Base-by-base conservation (phyloP, 2,888 invertebrate species). In the Elmis aenea region DNA sequence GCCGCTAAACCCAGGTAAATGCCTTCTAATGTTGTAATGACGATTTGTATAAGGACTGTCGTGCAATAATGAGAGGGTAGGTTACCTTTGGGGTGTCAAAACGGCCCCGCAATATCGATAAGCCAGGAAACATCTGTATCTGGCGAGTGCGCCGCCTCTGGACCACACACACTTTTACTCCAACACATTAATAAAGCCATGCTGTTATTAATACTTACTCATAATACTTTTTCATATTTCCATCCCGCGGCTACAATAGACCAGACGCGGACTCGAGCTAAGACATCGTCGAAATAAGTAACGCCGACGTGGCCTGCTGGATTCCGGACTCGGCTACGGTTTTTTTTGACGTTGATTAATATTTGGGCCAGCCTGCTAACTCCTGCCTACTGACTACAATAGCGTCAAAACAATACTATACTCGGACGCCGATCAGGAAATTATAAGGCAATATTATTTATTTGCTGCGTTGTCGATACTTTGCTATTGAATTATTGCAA, bases 121-220 rank as follows among this genome's bases (percentile, higher is more conserved):
- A 47, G 39, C 39, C 38, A 42, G 37, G 45, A 43, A 57, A 56
- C 58, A 58, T 58, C 57, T 57, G 59, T 59, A 59, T 58, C 57
- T 58, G 59, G 56, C 53, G 59, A 57, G 56, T 51, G 58, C 53
- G 55, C 58, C 57, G 56, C 59, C 54, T 45, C 43, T 46, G 44
- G 63, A 64, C 64, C 64, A 64, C 64, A 64, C 64, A 61, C 63
- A 61, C 52, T 47, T 58, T 64, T 62, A 64, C 63, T 59, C 62
- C 62, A 60, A 62, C 62, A 62, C 63, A 64, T 64, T 64, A 64
- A 64, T 64, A 64, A 61, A 63, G 59, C 57, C 57, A 60, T 61
- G 62, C 63, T 60, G 60, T 62, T 63, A 64, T 64, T 64, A 64
- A 62, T 64, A 63, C 63, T 62, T 59, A 60, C 62, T 44, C 38